Percentiles rank a stretch among this genome's conserved stretches.
Conservation (phyloP, 1,140 invertebrate genomes). For the Phocides pigmalion region DNA sequence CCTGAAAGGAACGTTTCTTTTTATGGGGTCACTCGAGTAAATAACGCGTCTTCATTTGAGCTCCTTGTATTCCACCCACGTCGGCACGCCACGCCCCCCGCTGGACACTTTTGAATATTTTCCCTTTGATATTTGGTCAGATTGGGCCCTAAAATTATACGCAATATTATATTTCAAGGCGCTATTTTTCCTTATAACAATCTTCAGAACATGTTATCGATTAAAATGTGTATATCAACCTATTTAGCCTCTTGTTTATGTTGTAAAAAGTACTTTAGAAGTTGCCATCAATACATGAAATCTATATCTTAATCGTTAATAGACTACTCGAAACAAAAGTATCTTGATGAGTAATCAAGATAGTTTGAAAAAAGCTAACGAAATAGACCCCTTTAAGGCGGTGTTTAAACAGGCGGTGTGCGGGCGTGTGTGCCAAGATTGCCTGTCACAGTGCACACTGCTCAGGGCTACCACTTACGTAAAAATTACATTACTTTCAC, state of each 20-base stretch:
- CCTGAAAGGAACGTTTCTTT: slow-evolving; percentile 63
- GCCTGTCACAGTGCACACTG: slow-evolving; percentile 15
- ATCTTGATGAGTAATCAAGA: background rate
- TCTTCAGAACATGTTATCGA: background rate
- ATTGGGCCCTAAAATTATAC: slow-evolving; percentile 9
- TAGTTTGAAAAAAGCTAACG: slow-evolving; percentile 20
- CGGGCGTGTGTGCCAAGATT: slow-evolving; percentile 23
- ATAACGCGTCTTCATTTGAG: slow-evolving; percentile 62
- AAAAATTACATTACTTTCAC: background rate
- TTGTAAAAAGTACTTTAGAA: background rate
- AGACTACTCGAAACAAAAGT: too few species aligned
- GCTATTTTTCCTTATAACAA: background rate
- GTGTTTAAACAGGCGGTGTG: slow-evolving; percentile 17
- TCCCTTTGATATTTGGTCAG: slow-evolving; percentile 22
- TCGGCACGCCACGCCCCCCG: slow-evolving; percentile 31
- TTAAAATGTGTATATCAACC: background rate
- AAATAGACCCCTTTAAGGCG: slow-evolving; percentile 20
- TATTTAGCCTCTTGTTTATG: too few species aligned
- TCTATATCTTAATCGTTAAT: too few species aligned
- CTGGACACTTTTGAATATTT: slow-evolving; percentile 40
- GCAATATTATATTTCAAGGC: slow-evolving; percentile 20
- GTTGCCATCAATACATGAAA: background rate
- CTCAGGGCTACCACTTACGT: background rate
- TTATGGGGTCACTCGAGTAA: slow-evolving; percentile 70
- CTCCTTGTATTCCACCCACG: slow-evolving; percentile 47